Conservation (phyloP, 2,797 vertebrate genomes). For the Sphaeramia orbicularis region DNA sequence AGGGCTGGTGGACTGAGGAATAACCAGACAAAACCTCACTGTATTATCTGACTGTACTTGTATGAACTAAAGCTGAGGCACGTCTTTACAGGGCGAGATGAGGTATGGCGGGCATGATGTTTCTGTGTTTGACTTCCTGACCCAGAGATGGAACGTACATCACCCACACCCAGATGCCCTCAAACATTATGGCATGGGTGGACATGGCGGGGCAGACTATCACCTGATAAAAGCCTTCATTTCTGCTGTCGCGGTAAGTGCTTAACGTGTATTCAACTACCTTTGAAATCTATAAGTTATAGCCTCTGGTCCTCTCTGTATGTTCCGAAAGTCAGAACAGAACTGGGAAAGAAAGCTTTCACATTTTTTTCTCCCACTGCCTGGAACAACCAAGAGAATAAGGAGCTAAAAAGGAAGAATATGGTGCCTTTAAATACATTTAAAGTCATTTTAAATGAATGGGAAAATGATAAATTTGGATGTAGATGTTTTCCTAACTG, state of each 20-base stretch:
- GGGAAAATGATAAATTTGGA: too few species aligned
- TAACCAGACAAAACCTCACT: not conserved
- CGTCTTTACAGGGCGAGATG: slow-evolving; percentile 85
- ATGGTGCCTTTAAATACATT: too few species aligned
- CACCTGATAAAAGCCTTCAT: slow-evolving; percentile 86
- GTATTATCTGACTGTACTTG: not conserved
- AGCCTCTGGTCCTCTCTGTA: too few species aligned
- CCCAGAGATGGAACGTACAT: slow-evolving; percentile 72
- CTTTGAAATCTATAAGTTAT: too few species aligned
- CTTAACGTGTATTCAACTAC: not conserved
- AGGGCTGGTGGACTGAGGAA: not conserved
- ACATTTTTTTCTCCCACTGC: too few species aligned
- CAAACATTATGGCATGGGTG: slow-evolving; percentile 49
- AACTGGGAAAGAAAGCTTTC: too few species aligned
- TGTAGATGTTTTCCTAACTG: too few species aligned
- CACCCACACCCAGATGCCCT: slow-evolving; percentile 11
- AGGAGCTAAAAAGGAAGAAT: too few species aligned
- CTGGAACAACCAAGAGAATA: too few species aligned
- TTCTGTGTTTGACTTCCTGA: slow-evolving; percentile 86
- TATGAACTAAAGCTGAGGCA: too few species aligned
- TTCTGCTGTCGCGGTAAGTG: slow-evolving; percentile 86
- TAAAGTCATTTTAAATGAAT: too few species aligned
- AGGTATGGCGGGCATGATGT: slow-evolving; percentile 74
- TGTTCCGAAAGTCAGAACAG: too few species aligned
- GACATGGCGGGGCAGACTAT: slow-evolving; percentile 86